Conservation (phyloP, 1,140 invertebrate species). For the Ostrea denselamellosa region DNA sequence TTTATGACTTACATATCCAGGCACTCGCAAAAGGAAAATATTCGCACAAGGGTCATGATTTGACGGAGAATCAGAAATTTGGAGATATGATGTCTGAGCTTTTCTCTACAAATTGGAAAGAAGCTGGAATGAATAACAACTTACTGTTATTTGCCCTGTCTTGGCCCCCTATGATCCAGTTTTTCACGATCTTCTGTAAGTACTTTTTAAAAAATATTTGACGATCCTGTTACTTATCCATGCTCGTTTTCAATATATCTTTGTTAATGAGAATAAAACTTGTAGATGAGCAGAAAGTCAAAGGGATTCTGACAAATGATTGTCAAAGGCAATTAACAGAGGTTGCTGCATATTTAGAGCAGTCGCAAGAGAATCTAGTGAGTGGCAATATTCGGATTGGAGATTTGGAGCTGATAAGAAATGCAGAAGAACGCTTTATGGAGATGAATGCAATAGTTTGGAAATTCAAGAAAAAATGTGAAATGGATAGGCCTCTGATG, state of each 20-base stretch:
- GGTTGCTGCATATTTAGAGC: background rate
- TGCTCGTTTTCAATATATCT: background rate
- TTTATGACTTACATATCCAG: background rate
- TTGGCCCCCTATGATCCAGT: background rate
- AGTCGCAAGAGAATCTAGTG: background rate
- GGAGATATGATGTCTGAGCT: background rate
- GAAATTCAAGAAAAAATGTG: background rate
- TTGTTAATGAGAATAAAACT: background rate
- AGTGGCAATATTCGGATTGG: background rate
- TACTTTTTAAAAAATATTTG: background rate
- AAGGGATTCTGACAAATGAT: background rate
- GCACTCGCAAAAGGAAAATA: background rate
- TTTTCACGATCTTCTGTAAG: background rate
- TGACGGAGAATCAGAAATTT: background rate
- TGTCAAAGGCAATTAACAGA: background rate
- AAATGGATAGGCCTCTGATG: background rate
- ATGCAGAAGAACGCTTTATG: background rate
- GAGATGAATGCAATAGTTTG: background rate
- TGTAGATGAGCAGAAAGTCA: background rate
- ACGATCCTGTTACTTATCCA: background rate
- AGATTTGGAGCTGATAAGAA: background rate
- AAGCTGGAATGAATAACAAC: background rate
- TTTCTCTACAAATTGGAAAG: background rate
- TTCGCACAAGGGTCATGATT: background rate
- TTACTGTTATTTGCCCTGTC: background rate